phyloP scores from a whole-genome alignment of 2,888 invertebrate species.

The Conops quadrifasciatus region DNA sequence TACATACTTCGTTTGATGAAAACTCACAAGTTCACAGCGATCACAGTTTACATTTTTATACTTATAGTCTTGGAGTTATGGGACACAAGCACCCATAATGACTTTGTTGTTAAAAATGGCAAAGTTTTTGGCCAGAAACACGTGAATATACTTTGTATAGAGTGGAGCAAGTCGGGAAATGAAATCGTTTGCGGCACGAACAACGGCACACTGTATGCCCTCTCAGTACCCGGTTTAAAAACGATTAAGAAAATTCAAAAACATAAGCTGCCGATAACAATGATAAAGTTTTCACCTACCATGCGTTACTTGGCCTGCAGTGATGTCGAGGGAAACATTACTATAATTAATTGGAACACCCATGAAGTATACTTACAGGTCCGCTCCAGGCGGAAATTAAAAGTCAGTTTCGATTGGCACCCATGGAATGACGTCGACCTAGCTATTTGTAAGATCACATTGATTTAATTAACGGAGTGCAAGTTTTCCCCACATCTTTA shows the following conservation, averaged over 20 bases:
- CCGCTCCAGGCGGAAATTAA: slow-evolving; percentile 46
- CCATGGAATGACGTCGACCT: slow-evolving; percentile 65
- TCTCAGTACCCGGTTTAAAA: slow-evolving; percentile 47
- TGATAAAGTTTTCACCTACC: slow-evolving; percentile 57
- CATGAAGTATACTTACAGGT: slow-evolving; percentile 50
- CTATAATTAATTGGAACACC: slow-evolving; percentile 51
- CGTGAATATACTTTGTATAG: slow-evolving; percentile 53
- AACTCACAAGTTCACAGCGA: too few species aligned
- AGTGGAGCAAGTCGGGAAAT: slow-evolving; percentile 54
- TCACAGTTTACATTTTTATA: too few species aligned
- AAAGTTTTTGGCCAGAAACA: slow-evolving; percentile 49
- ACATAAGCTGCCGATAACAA: slow-evolving; percentile 49
- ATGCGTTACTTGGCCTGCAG: slow-evolving; percentile 58
- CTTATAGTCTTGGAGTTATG: slow-evolving; percentile 58
- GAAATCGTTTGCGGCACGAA: slow-evolving; percentile 58
- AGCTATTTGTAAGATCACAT: slow-evolving; percentile 56
- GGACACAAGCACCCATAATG: slow-evolving; percentile 48
- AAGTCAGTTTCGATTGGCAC: slow-evolving; percentile 64
- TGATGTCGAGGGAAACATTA: slow-evolving; percentile 55
- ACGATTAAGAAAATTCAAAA: slow-evolving; percentile 45
- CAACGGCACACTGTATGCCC: slow-evolving; percentile 51
- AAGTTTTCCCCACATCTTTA: not conserved
- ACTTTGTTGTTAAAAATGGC: slow-evolving; percentile 53
- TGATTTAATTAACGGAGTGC: not conserved
- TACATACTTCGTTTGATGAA: too few species aligned